Base-by-base conservation (phyloP, 2,888 invertebrate species). In the Rhabditoides inermis region DNA sequence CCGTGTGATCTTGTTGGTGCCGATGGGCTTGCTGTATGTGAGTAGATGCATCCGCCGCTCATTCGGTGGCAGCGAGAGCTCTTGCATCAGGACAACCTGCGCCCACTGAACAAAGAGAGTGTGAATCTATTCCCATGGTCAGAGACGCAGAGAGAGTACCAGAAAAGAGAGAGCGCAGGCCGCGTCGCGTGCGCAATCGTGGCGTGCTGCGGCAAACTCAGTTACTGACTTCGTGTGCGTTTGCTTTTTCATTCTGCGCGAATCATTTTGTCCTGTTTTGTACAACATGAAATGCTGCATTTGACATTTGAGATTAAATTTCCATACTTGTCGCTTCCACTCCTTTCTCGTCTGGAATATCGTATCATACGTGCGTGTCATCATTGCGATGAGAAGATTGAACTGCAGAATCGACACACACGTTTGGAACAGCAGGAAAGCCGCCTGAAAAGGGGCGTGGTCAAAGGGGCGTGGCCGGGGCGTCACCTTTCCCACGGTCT, bases 381-480 rank as follows among this genome's bases (percentile, higher is more conserved):
- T 94, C 92, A 94, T 94, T 60, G 94, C 94, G 73, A 94, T 94
- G 78, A 95, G 82, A 90, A 95, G 90, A 82, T 95, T 94, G 45
- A 95, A 89, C 57, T 95, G 81, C 30, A 95, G 81, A 55, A 95
- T 86, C 0, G 90, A 90, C 22, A 94, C 95, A 77, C 94, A 87
- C 52, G 87, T 88, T 90, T 95, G 95, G 80, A 90, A 98, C 32
- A 92, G 82, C n/a, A 94, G 87, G 79, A 95, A 95, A 15, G 94
- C 81, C 20, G 78, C 66, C 81, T 81, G 45, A 22, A 59, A 28
- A 32, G 6, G 25, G 28, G 12, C n/a, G 28, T 42, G n/a, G n/a
- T n/a, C n/a, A n/a, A n/a, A n/a, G 15, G 25, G 12, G 27, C 20
- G 5, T 10, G n/a, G n/a, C 25, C 12, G 22, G n/a, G 5, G 25